Percentiles rank a stretch among this genome's conserved stretches.
These are phyloP conservation scores for Tachyglossus aculeatus DNA, from an alignment of 2,797 vertebrate species.

Conservation along the genomic window DNA sequence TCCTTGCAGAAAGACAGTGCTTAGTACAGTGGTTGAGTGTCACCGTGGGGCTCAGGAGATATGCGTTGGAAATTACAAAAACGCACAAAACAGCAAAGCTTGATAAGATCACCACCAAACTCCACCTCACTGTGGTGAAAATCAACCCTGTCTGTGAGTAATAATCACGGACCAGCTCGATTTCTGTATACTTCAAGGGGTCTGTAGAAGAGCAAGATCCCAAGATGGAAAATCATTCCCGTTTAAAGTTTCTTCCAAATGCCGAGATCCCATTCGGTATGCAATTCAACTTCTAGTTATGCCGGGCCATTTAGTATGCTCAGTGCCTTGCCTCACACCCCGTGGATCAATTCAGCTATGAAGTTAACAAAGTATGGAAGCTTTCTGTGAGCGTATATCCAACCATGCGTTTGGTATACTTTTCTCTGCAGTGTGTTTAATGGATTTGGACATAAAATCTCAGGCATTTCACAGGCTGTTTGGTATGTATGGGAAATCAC, in stretches of 20 bases:
- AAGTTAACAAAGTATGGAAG: slow-evolving; percentile 42
- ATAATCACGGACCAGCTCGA: neutral
- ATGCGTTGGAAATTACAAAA: neutral
- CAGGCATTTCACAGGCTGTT: slow-evolving; percentile 54
- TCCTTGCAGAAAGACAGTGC: neutral
- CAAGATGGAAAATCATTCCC: neutral
- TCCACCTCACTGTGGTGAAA: neutral
- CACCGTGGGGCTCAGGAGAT: neutral
- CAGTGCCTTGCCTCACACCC: slow-evolving; percentile 20
- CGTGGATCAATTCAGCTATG: slow-evolving; percentile 30
- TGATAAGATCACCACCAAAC: neutral
- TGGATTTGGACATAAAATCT: slow-evolving; percentile 54
- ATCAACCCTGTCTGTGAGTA: neutral
- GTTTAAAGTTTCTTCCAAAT: neutral
- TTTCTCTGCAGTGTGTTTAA: slow-evolving; percentile 46
- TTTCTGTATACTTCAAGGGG: neutral
- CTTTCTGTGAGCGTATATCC: slow-evolving; percentile 31
- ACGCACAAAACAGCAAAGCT: neutral
- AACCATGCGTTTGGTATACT: slow-evolving; percentile 18
- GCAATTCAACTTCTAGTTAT: neutral
- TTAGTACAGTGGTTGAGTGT: neutral
- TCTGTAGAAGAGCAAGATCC: neutral
- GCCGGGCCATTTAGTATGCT: slow-evolving; percentile 20
- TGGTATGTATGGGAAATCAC: slow-evolving; percentile 50
- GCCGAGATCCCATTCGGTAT: slow-evolving; percentile 10